Conservation (phyloP, 2,888 invertebrate species). For the Acanthosepion lycidas region DNA sequence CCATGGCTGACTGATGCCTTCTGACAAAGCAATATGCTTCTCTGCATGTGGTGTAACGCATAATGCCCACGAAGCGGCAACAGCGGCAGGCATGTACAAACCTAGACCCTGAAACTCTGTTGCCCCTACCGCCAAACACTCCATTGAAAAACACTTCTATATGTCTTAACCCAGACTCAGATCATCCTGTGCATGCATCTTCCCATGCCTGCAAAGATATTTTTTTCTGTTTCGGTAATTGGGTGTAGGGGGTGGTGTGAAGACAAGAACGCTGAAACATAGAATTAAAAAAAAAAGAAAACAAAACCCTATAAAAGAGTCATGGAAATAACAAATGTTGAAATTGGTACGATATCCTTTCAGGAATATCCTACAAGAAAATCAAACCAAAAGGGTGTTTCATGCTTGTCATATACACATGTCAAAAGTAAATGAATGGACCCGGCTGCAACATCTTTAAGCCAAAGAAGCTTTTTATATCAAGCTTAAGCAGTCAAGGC, state of each 20-base stretch:
- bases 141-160: not conserved
- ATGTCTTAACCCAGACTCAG: not conserved
- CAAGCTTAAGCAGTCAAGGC: no score
- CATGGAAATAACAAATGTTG: no score
- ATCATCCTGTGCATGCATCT: not conserved
- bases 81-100: not conserved
- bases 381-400: no score
- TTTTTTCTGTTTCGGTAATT: not conserved
- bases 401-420: no score
- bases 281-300: no score
- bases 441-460: no score
- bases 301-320: no score
- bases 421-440: no score
- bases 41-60: conserved; percentile 2
- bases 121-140: not conserved
- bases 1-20: conserved; percentile 9
- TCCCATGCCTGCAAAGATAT: not conserved
- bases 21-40: conserved; percentile 2
- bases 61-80: conserved; percentile 1
- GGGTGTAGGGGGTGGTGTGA: not conserved
- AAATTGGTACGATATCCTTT: no score
- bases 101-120: not conserved
- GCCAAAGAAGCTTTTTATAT: no score
- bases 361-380: no score
- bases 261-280: not conserved